Evolutionary conservation across 1,140 invertebrate species (phyloP), one percentile per base, ranked within the genome.

Genomic region (Tetragnatha versicolor): DNA sequence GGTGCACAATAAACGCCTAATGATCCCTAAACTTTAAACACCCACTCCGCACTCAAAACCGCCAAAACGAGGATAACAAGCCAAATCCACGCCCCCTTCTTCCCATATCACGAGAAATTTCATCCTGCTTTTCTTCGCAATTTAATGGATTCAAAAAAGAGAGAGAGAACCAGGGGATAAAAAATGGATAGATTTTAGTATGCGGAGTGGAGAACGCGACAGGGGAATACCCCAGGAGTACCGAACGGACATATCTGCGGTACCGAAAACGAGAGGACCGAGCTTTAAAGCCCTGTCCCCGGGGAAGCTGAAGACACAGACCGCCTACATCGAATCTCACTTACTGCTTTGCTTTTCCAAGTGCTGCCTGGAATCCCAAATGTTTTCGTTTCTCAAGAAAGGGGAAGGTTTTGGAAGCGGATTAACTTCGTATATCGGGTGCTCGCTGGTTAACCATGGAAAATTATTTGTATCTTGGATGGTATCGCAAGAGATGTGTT

Each of bases 91-190:
- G 1, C n/a, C 2, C 1, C 66, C 29, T 25, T 35, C 33, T 20
- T 6, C 51, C 51, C 47, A 39, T 37, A 60, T 60, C 42, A 3
- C 49, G 37, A 33, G 20, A 22, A 61, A 33, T 27, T n/a, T 49
- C 72, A 25, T 73, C 39, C 45, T 73, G 39, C 72, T 75, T 75
- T 75, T 63, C 72, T 75, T 61, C 42, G 29, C 55, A 33, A 75
- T 75, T 75, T 75, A 75, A 75, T 75, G 72, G 72, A 75, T 75
- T 61, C 58, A 42, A 63, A 63, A 37, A 35, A 58, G 39, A 61
- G 39, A 33, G 45, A 49, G 51, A 68, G 29, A 17, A 47, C 6
- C 14, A 7, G 14, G n/a, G 14, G 25, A 49, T 31, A 49, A 45
- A 47, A 72, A 63, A 49, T 51, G 25, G 29, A 63, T 63, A 35